Percentiles rank a stretch among this genome's conserved stretches.
These are phyloP conservation scores for Cottus gobio DNA, from an alignment of 2,113 vertebrate genomes.

Conservation along the genomic window DNA sequence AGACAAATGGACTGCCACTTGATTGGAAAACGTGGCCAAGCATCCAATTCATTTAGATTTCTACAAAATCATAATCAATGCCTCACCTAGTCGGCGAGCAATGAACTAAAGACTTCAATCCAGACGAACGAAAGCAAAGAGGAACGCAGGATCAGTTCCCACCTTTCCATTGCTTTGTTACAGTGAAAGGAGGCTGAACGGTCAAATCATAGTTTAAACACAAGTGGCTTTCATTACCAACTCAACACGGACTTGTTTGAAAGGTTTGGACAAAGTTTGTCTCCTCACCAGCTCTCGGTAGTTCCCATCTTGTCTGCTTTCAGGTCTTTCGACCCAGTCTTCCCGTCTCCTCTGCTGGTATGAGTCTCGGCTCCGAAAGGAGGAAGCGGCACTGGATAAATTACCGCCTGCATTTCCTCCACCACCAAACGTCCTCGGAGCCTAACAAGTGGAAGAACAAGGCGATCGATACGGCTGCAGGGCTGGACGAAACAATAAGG, in stretches of 20 bases:
- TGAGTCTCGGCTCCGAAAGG: slow-evolving; percentile 86
- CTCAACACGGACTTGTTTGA: background rate
- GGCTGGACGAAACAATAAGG: slow-evolving; percentile 11
- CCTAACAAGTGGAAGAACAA: slow-evolving; percentile 57
- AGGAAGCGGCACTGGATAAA: slow-evolving; percentile 84
- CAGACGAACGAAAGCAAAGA: slow-evolving; percentile 27
- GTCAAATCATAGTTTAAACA: slow-evolving; percentile 16
- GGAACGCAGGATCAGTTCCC: slow-evolving; percentile 2
- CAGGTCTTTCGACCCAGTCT: slow-evolving; percentile 85
- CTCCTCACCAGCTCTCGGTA: slow-evolving; percentile 94
- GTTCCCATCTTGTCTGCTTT: slow-evolving; percentile 91
- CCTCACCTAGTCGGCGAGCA: slow-evolving; percentile 30
- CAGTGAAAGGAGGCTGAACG: slow-evolving; percentile 10
- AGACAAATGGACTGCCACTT: slow-evolving; percentile 38
- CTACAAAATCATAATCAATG: slow-evolving; percentile 39
- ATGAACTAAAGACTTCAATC: slow-evolving; percentile 48
- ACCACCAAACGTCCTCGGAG: slow-evolving; percentile 92
- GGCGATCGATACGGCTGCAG: slow-evolving; percentile 33
- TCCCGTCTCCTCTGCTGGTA: slow-evolving; percentile 85
- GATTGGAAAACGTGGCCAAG: slow-evolving; percentile 36
- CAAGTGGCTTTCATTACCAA: background rate
- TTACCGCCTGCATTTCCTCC: slow-evolving; percentile 92
- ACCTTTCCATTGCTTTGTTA: slow-evolving; percentile 31
- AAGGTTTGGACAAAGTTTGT: background rate
- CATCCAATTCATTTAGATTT: slow-evolving; percentile 49